These are phyloP conservation scores for Onchidella celtica DNA, from an alignment of 2,888 invertebrate genomes.

Conservation along the genomic window DNA sequence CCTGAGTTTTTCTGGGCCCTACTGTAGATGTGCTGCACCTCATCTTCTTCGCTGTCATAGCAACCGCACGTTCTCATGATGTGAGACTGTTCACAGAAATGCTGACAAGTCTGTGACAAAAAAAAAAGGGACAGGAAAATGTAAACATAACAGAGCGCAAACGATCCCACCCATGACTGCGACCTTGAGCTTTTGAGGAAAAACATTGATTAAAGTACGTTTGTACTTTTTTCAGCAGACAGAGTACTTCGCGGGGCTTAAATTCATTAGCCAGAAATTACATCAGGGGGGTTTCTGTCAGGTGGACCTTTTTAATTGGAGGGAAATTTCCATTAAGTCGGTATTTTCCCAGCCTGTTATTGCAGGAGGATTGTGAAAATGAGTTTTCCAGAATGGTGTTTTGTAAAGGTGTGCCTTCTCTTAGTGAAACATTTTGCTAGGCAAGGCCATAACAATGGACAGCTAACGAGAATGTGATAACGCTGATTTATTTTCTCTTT, in stretches of 20 bases:
- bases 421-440: no score
- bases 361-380: neutral
- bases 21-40: conserved; percentile 48
- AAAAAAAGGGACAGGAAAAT: no score
- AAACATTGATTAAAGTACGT: neutral
- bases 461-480: no score
- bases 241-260: no score
- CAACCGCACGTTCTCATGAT: conserved; percentile 56
- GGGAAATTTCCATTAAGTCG: neutral
- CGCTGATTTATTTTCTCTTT: no score
- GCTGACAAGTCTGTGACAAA: conserved; percentile 58
- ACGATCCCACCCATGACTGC: no score
- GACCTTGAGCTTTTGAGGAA: neutral
- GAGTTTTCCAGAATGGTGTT: neutral
- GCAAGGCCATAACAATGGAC: no score
- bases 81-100: conserved; percentile 51
- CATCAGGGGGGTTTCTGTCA: neutral
- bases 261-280: neutral
- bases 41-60: conserved; percentile 50
- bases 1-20: neutral
- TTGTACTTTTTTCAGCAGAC: neutral
- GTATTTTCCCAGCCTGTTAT: neutral
- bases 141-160: no score
- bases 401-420: no score
- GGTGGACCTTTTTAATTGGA: neutral